Evolutionary conservation across 2,888 invertebrate genomes (phyloP), one percentile per base, ranked within the genome.

Genomic region (Eutolmus rufibarbis): DNA sequence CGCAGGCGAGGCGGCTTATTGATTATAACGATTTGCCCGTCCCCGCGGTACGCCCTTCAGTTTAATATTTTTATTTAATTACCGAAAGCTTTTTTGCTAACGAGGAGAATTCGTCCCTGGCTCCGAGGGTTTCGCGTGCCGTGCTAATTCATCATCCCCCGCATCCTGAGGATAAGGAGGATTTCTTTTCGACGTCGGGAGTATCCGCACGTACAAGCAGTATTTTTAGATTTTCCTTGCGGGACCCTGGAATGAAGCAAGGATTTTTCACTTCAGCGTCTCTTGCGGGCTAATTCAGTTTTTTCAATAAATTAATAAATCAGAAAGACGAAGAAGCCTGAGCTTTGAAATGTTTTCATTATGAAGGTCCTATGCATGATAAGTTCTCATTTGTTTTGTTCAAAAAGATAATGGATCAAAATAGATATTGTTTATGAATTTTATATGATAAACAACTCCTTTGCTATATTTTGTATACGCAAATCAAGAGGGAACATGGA

Each of bases 31-130:
- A 81, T 81, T 81, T 51, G 14, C 56, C 28, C 0, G 46, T 19
- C 46, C 19, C 3, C 28, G 43, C 56, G 56, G 1, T 66, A 2
- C 12, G 4, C 66, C 66, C 66, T 66, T 9, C 28, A 4, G 66
- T 28, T 66, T 66, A 66, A 66, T 66, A 56, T 81, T 81, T 81
- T 81, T 56, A 81, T 81, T 51, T 51, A 81, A 81, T 81, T 56
- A 81, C 56, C 43, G 56, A 81, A 81, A 81, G 56, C 56, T 81
- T 56, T 31, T 81, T 31, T 23, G 31, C 51, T 46, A 79, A 43
- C 23, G 46, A 51, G 46, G 14, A 40, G 19, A 78, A 78, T 78
- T 56, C 56, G 19, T 28, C 23, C 9, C 66, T 4, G 23, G 66
- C 66, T 8, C 9, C 66, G 3, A 28, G 66, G 28, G 5, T 23